Base-by-base conservation (phyloP, 2,113 vertebrate species). In the Alligator mississippiensis region DNA sequence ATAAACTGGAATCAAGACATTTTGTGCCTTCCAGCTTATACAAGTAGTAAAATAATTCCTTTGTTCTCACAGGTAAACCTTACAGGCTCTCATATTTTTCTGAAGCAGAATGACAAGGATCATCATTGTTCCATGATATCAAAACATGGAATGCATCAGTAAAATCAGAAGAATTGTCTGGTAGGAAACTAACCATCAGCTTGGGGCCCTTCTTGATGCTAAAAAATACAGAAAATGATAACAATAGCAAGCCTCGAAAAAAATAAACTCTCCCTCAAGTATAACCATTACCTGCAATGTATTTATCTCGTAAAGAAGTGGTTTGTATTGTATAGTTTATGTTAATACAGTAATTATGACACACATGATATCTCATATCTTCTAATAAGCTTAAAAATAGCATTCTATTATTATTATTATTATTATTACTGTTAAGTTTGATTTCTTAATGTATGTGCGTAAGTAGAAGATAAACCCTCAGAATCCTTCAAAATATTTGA, bases 401-500 rank as follows among this genome's bases (percentile, higher is more conserved):
- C 38, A 92, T 19, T 34, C n/a, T 91, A 38, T 21, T 59, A 74
- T 0, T 87, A 93, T 24, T 72, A 93, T 24, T 72, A 92, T 5
- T 92, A 89, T 81, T 78, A 80, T 78, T 83, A 57, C 54, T 38
- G 54, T 21, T 89, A 34, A 77, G 64, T 78, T 94, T 66, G 38
- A 24, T 83, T 96, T 94, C 66, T 94, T 91, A 17, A 95, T 90
- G 85, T 75, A 77, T 58, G 27, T 0, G 18, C 63, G 92, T 4
- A 85, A 61, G 64, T 21, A 62, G 93, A 70, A 88, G 83, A 93
- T 93, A 94, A 96, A 87, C n/a, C 87, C 88, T 47, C 54, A 34
- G n/a, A 82, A 5, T 3, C 24, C 70, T 94, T 70, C 82, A 91
- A 84, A 95, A 93, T 80, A 93, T 76, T 57, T 94, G 91, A 91